These are phyloP conservation scores for Ryuthela nishihirai DNA, from an alignment of 2,888 invertebrate species.

Conservation along the genomic window DNA sequence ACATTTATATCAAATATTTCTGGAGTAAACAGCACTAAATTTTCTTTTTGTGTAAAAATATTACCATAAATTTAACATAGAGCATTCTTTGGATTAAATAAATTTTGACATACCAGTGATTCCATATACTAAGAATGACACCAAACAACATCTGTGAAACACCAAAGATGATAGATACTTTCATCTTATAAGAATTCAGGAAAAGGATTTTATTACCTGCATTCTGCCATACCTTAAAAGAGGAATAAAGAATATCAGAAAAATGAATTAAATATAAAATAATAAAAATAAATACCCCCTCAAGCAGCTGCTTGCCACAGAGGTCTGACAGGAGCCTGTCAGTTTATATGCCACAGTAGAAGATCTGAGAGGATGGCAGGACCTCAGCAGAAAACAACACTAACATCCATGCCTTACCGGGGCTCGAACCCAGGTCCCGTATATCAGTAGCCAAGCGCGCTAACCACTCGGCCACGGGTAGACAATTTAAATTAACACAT, in stretches of 20 bases:
- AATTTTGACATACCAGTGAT: slow-evolving; percentile 26
- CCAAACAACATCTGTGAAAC: slow-evolving; percentile 90
- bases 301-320: too few relatives aligned
- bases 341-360: too few relatives aligned
- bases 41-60: background rate
- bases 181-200: slow-evolving; percentile 94
- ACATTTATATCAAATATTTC: background rate
- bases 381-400: too few relatives aligned
- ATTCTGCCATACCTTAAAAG: slow-evolving; percentile 46
- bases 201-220: slow-evolving; percentile 65
- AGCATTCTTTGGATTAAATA: background rate
- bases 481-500: too few relatives aligned
- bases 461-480: too few relatives aligned
- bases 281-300: too few relatives aligned
- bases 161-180: slow-evolving; percentile 94
- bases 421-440: too few relatives aligned
- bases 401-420: too few relatives aligned
- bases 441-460: too few relatives aligned
- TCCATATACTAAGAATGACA: slow-evolving; percentile 44
- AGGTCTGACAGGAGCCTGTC: too few relatives aligned
- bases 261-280: too few relatives aligned
- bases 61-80: slow-evolving; percentile 1
- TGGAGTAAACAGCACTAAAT: background rate
- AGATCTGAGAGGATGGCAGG: too few relatives aligned
- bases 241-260: slow-evolving; percentile 47